Conservation (phyloP, 2,113 vertebrate genomes). For the Sinosuthora webbiana region DNA sequence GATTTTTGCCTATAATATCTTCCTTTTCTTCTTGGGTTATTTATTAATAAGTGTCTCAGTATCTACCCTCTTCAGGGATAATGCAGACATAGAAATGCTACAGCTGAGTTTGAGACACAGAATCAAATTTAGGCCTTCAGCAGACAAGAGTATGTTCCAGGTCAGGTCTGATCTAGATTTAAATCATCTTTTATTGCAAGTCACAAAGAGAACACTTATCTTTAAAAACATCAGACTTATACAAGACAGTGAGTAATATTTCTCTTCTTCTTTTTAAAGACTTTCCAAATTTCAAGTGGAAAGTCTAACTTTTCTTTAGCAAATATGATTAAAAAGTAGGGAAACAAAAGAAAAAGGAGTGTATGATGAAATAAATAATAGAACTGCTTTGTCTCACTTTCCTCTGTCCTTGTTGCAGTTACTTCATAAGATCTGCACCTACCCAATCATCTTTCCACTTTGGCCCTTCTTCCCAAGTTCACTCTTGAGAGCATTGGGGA, state of each 20-base stretch:
- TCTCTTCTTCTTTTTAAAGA: not conserved
- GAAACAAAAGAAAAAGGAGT: not conserved
- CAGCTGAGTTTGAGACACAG: not conserved
- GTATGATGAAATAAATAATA: not conserved
- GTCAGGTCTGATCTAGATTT: not conserved
- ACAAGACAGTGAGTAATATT: not conserved
- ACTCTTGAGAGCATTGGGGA: accelerated
- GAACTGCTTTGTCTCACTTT: not conserved
- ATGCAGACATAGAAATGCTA: not conserved
- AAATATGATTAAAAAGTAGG: not conserved
- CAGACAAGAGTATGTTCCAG: not conserved
- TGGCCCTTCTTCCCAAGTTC: not conserved
- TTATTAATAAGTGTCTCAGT: not conserved
- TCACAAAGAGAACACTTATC: not conserved
- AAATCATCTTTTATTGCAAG: not conserved
- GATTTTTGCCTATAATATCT: not conserved
- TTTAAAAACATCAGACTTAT: not conserved
- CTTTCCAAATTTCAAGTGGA: not conserved
- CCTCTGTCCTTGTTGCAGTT: not conserved
- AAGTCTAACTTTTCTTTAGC: not conserved
- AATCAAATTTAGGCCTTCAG: not conserved
- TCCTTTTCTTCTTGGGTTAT: not conserved
- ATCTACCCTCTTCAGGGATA: not conserved
- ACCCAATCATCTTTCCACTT: not conserved
- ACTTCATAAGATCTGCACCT: not conserved